Percentiles rank a stretch among this genome's conserved stretches.
Conservation (phyloP, 2,113 vertebrate species). For the Tupaia tana region DNA sequence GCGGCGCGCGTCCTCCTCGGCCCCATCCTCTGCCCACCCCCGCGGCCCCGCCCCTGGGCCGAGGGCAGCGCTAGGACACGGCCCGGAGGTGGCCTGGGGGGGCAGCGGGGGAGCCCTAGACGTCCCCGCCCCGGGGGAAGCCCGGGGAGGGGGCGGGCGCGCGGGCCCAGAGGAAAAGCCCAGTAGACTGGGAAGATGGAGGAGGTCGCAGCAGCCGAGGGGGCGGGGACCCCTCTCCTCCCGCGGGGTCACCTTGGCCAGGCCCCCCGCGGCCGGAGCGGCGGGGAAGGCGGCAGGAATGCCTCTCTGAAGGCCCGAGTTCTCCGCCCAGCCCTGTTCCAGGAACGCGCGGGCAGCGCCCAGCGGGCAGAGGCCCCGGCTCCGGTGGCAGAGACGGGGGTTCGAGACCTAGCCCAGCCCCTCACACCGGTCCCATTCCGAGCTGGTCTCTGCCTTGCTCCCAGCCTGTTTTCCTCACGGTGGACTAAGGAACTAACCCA, state of each 20-base stretch:
- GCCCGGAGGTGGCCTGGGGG: conserved; percentile 45
- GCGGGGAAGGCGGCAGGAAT: conserved; percentile 40
- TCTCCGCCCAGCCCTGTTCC: conserved; percentile 69
- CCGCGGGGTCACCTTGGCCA: conserved; percentile 79
- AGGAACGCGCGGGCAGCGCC: conserved; percentile 65
- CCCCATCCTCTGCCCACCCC: background rate
- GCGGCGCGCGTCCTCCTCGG: background rate
- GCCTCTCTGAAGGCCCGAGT: conserved; percentile 52
- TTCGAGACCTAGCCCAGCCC: conserved; percentile 39
- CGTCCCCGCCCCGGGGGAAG: conserved; percentile 70
- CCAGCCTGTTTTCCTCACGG: conserved; percentile 19
- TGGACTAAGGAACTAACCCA: background rate
- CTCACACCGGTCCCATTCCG: background rate
- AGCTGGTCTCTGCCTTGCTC: background rate
- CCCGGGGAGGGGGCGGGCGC: conserved; percentile 33
- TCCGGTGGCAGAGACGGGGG: background rate
- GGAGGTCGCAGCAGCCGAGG: conserved; percentile 19
- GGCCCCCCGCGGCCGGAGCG: conserved; percentile 59
- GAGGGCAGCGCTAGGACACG: conserved; percentile 77
- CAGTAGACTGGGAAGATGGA: background rate
- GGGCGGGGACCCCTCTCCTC: conserved; percentile 61
- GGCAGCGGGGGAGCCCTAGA: background rate
- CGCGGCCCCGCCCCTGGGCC: conserved; percentile 63
- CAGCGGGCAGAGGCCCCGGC: conserved; percentile 12
- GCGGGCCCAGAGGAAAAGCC: conserved; percentile 49